Conservation (phyloP, 2,888 invertebrate species). For the Aphidius colemani region DNA sequence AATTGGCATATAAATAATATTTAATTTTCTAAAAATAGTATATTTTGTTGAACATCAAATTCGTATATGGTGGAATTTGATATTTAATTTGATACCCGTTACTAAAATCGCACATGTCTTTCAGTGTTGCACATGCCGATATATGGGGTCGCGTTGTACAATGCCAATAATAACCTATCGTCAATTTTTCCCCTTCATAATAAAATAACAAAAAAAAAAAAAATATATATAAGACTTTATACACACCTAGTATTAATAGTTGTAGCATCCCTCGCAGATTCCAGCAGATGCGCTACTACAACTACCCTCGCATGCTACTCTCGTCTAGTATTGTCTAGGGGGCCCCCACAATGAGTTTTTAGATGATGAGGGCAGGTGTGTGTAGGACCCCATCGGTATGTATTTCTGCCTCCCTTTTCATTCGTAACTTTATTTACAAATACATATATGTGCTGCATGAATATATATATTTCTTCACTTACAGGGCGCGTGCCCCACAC, state of each 20-base stretch:
- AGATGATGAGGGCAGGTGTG: conserved; percentile 53
- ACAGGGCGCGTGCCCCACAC: conserved; percentile 60
- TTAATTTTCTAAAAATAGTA: no score
- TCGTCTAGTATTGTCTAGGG: conserved; percentile 50
- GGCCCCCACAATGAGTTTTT: conserved; percentile 46
- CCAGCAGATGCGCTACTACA: conserved; percentile 53
- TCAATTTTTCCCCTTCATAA: conserved; percentile 24
- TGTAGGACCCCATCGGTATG: conserved; percentile 41
- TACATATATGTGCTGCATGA: conserved; percentile 3
- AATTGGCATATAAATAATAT: no score
- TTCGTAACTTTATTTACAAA: background rate
- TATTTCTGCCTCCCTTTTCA: conserved; percentile 26
- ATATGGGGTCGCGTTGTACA: conserved; percentile 37
- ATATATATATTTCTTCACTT: conserved; percentile 34
- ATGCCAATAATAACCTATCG: conserved; percentile 58
- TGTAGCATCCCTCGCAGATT: conserved; percentile 46
- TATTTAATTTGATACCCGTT: no score
- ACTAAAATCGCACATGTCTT: conserved; percentile 30
- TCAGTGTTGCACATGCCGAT: conserved; percentile 35
- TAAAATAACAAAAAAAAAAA: conserved; percentile 19
- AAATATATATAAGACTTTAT: background rate
- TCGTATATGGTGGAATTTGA: no score
- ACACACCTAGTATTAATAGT: no score
- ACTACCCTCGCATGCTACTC: conserved; percentile 9
- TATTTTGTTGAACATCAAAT: no score